Percentiles rank a stretch among this genome's conserved stretches.
Evolutionary conservation across 2,797 vertebrate species (phyloP).

Genomic region (Sebastes taczanowskii): DNA sequence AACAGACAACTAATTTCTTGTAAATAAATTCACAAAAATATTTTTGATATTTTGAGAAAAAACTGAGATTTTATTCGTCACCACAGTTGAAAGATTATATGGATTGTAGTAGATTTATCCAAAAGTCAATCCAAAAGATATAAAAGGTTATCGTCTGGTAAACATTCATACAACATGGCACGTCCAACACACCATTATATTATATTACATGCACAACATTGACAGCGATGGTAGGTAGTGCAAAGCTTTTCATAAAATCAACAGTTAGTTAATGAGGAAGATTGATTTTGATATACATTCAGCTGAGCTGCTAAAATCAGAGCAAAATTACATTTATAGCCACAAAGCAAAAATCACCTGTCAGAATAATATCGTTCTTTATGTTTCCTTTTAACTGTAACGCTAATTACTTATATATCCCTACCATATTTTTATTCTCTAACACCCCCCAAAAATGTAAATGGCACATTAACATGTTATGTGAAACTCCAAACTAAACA

Average conservation of each 20-base stretch:
- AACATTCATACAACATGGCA: conserved; percentile 18
- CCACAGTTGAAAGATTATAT: conserved; percentile 1
- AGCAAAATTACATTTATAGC: background rate
- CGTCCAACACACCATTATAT: background rate
- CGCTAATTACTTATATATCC: background rate
- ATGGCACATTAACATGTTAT: background rate
- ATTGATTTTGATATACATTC: background rate
- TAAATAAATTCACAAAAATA: conserved; percentile 41
- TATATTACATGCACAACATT: conserved; percentile 7
- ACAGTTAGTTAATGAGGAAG: background rate
- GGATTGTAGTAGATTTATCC: background rate
- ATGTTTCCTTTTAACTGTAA: background rate
- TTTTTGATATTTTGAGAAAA: conserved; percentile 27
- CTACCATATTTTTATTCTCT: background rate
- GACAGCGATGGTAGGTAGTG: conserved; percentile 6
- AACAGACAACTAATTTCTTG: background rate
- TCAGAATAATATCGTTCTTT: background rate
- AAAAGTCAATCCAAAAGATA: conserved; percentile 1
- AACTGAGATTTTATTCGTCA: conserved; percentile 37
- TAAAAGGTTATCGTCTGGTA: background rate
- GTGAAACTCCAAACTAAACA: background rate
- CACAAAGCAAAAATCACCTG: background rate
- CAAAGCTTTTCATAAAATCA: conserved; percentile 25
- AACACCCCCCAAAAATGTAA: background rate
- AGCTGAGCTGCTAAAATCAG: background rate